Evolutionary conservation across 2,888 invertebrate species (phyloP), one percentile per base, ranked within the genome.

Genomic region (Drosophila nigritarsus): DNA sequence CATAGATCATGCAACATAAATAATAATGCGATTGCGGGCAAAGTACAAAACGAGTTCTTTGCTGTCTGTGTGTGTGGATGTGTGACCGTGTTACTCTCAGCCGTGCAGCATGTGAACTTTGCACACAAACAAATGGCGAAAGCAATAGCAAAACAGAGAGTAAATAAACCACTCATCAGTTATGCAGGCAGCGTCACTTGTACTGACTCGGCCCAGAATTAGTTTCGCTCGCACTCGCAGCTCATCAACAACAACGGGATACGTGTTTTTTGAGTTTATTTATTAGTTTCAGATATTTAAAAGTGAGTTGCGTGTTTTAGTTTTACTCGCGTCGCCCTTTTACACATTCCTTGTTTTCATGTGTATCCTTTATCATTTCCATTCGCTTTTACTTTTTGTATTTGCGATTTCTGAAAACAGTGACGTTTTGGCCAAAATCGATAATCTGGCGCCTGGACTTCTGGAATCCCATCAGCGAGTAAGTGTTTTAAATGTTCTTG

Each of bases 381-480:
- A 38, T 27, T 64, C 32, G 38, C 24, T 20, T 15, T 30, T 30
- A 36, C 6, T 53, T 48, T 58, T 49, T 24, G 20, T 36, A 27
- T 67, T 74, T 73, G 20, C 32, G 65, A 38, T 67, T 55, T 55
- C 36, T n/a, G 30, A 32, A 36, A 32, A 30, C 65, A 80, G 83
- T 77, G 80, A 80, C 75, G 78, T 75, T 68, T 61, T 64, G 80
- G 62, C 53, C 87, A 60, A 91, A 91, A 89, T 91, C 90, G 80
- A 90, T 92, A 86, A 30, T 85, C 49, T 24, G 45, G 24, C 8
- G 8, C 7, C 45, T 24, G 4, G 70, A 75, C 62, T 79, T 67
- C 48, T 88, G 69, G 72, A 75, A n/a, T 65, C 45, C 27, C 24
- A 29, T 53, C 20, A 29, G 62, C 69, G 60, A 77, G 91, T 91